Percentiles rank a stretch among this genome's conserved stretches.
Conservation (phyloP, 1,140 invertebrate genomes). For the Muscidifurax raptorellus region DNA sequence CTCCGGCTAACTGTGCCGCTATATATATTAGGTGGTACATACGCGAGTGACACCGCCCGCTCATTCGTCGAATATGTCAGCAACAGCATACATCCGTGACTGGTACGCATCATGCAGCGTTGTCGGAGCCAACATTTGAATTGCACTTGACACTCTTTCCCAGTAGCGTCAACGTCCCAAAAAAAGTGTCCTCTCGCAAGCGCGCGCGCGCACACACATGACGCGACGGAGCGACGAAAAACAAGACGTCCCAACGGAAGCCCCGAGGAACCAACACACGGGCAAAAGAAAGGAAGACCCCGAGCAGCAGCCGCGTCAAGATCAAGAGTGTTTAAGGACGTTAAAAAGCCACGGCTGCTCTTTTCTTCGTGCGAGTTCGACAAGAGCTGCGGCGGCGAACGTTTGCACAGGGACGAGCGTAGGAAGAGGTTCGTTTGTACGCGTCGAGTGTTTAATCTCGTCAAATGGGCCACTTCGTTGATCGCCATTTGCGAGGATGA, state of each 20-base stretch:
- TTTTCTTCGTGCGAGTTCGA: neutral
- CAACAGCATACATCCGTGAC: too few species aligned
- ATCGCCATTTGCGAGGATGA: conserved; percentile 63
- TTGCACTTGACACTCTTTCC: neutral
- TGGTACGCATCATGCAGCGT: too few species aligned
- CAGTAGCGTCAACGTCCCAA: neutral
- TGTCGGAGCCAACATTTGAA: neutral
- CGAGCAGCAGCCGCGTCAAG: neutral
- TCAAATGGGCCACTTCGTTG: conserved; percentile 62
- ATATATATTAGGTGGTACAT: too few species aligned
- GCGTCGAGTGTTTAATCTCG: conserved; percentile 60
- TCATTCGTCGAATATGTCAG: too few species aligned
- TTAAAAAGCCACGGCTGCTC: conserved; percentile 29
- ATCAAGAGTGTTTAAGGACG: conserved; percentile 28
- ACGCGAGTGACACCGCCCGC: too few species aligned
- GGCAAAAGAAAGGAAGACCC: neutral
- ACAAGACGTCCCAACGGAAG: conserved; percentile 1
- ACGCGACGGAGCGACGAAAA: conserved; percentile 5
- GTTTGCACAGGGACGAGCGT: conserved; percentile 6
- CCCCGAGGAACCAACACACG: neutral
- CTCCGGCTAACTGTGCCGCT: too few species aligned
- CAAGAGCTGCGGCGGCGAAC: conserved; percentile 1
- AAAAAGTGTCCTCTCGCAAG: neutral
- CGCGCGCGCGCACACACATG: neutral
- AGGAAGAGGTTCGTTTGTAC: conserved; percentile 39